Percentiles rank a stretch among this genome's conserved stretches.
Evolutionary conservation across 2,797 vertebrate genomes (phyloP).

Genomic region (Neostethus bicornis): DNA sequence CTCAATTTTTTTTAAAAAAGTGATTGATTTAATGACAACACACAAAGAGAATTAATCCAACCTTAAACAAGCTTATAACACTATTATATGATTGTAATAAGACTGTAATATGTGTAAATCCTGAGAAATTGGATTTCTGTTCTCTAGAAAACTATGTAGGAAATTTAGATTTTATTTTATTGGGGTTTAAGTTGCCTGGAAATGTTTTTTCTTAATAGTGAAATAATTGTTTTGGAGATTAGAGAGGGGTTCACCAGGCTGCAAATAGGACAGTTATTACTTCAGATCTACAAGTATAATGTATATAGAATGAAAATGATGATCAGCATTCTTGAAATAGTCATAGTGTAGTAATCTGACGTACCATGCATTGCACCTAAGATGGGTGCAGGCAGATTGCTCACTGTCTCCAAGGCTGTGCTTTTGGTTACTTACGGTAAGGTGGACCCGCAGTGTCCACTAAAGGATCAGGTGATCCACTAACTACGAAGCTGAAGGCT

Average conservation of each 20-base stretch:
- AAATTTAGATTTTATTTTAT: neutral
- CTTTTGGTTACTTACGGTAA: constrained; percentile 88
- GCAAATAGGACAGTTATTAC: constrained; percentile 18
- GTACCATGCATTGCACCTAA: constrained; percentile 60
- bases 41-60: too few species aligned
- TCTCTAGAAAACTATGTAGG: neutral
- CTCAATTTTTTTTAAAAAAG: too few species aligned
- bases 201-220: neutral
- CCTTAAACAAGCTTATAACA: neutral
- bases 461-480: constrained; percentile 87
- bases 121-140: neutral
- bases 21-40: too few species aligned
- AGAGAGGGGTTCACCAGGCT: constrained; percentile 14
- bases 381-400: constrained; percentile 56
- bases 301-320: constrained; percentile 70
- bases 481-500: constrained; percentile 74
- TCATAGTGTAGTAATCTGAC: constrained; percentile 71
- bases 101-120: neutral
- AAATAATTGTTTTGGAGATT: neutral
- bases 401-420: constrained; percentile 44
- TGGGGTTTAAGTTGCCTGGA: neutral
- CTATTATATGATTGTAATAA: neutral
- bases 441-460: constrained; percentile 86
- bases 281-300: constrained; percentile 56
- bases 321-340: constrained; percentile 68